Base-by-base conservation (phyloP, 2,113 vertebrate genomes). In the Abramis brama region DNA sequence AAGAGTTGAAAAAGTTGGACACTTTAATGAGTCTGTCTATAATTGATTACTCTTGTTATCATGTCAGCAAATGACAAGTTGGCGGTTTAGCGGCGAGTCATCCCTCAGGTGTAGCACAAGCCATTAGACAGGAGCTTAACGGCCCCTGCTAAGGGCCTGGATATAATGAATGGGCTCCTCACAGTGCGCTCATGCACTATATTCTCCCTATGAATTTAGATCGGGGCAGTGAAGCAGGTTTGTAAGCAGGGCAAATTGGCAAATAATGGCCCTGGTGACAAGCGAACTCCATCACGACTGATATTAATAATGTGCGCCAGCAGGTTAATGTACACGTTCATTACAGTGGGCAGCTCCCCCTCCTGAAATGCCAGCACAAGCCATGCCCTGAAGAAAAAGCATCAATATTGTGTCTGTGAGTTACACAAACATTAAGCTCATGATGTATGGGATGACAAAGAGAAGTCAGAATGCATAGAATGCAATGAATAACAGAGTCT, bases 261-360 rank as follows among this genome's bases (percentile, higher is more conserved):
- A 94, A 94, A 93, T 94, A 94, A 95, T 91, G 92, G 87, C 85
- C 87, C 74, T 21, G 85, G 71, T 94, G 93, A 94, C 93, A 91
- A 90, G 89, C 88, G 64, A 86, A 81, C 89, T 95, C 93, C 90
- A 92, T 94, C 93, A 94, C 77, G 76, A 17, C 83, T 77, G 82
- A 79, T 86, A 88, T 92, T 93, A 94, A 94, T 94, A 93, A 93
- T 87, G 88, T 92, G 91, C 89, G 90, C 89, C 86, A 89, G 90
- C 88, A 91, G 87, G 90, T 90, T 91, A 78, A 91, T 91, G 88
- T 89, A 90, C 93, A 90, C 86, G 86, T 89, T 91, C 86, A 91
- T 94, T 93, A 91, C 79, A 86, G 91, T 85, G 88, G 82, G 74
- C 86, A 83, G 83, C 25, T 30, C 17, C n/a, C 19, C 12, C 33